Evolutionary conservation across 2,888 invertebrate species (phyloP).

Genomic region (Stenoptilia bipunctidactyla): DNA sequence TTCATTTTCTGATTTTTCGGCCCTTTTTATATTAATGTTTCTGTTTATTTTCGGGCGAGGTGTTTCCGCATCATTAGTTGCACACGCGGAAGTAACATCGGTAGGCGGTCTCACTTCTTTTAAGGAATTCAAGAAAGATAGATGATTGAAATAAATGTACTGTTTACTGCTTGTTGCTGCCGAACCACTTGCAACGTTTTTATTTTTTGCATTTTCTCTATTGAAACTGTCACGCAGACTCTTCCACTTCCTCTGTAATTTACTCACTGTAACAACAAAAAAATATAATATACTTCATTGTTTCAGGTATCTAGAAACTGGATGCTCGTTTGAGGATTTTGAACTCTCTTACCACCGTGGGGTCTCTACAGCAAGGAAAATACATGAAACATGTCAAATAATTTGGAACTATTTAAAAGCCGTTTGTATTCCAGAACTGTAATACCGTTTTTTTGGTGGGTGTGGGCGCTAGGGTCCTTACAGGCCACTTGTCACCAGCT

Average conservation of each 20-base stretch:
- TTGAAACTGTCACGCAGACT: slow-evolving; percentile 22
- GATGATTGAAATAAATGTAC: slow-evolving; percentile 21
- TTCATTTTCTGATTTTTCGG: slow-evolving; percentile 20
- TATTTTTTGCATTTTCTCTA: slow-evolving; percentile 22
- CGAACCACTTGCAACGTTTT: slow-evolving; percentile 18
- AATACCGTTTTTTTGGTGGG: no score
- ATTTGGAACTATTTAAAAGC: slow-evolving; percentile 13
- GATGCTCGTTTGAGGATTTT: slow-evolving; percentile 21
- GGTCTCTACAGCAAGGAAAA: slow-evolving; percentile 12
- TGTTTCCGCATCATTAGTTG: slow-evolving; percentile 21
- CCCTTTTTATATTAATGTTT: slow-evolving; percentile 15
- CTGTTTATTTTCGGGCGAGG: slow-evolving; percentile 21
- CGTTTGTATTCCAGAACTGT: slow-evolving; percentile 10
- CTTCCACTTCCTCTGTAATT: slow-evolving; percentile 25
- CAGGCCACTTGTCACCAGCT: no score
- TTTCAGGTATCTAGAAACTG: slow-evolving; percentile 22
- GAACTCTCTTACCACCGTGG: slow-evolving; percentile 9
- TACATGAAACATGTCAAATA: slow-evolving; percentile 12
- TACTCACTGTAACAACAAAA: slow-evolving; percentile 4
- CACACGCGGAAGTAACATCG: slow-evolving; percentile 14
- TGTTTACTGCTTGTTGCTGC: slow-evolving; percentile 19
- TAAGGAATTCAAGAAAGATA: slow-evolving; percentile 18
- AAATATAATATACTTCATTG: slow-evolving; percentile 11
- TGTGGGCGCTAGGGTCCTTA: no score
- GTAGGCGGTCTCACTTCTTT: slow-evolving; percentile 20